Evolutionary conservation across 2,797 vertebrate genomes (phyloP).

Genomic region (Zalophus californianus): DNA sequence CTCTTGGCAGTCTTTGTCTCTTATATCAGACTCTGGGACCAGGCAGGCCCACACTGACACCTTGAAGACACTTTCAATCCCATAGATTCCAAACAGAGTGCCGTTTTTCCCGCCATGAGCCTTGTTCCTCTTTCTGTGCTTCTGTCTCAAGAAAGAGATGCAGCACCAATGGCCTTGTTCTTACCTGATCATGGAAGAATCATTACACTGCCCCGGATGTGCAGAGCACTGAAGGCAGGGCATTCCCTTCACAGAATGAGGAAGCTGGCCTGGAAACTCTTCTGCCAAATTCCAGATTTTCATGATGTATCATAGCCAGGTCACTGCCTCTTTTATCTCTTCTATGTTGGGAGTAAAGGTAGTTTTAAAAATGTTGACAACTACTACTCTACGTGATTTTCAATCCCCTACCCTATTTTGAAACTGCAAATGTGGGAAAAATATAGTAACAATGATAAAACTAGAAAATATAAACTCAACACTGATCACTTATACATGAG

Average conservation of each 20-base stretch:
- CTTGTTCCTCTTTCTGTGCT: not conserved
- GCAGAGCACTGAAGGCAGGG: rapidly evolving
- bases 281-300: no score
- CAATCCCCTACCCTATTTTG: not conserved
- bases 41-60: rapidly evolving
- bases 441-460: not conserved
- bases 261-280: not conserved
- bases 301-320: rapidly evolving
- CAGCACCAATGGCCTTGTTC: rapidly evolving
- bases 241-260: not conserved
- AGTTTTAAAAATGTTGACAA: not conserved
- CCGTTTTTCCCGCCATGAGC: rapidly evolving
- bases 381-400: not conserved
- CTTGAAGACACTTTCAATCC: not conserved
- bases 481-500: not conserved
- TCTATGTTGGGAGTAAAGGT: not conserved
- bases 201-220: rapidly evolving
- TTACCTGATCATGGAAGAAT: rapidly evolving
- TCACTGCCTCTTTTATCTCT: no score
- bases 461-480: not conserved
- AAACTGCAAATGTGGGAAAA: not conserved
- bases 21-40: rapidly evolving
- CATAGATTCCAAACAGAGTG: not conserved
- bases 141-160: not conserved
- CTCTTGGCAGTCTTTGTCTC: no score